phyloP scores from a whole-genome alignment of 2,888 invertebrate species.

The Pandemis heparana region DNA sequence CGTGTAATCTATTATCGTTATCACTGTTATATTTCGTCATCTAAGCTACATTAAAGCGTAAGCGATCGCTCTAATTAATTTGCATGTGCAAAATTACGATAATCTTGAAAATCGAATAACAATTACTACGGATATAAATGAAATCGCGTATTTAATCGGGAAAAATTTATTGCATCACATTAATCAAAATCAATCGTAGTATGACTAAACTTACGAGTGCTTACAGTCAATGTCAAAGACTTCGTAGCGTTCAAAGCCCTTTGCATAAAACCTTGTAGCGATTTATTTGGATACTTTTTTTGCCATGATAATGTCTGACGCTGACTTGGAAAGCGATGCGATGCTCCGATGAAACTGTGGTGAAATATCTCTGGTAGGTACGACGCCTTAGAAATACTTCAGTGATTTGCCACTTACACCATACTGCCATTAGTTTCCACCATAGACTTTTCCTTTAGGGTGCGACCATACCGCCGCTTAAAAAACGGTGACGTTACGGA shows the following conservation, averaged over 20 bases:
- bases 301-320: no score
- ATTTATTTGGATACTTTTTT: no score
- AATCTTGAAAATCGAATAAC: slow-evolving; percentile 33
- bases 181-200: slow-evolving; percentile 20
- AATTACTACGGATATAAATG: slow-evolving; percentile 23
- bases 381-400: no score
- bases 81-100: slow-evolving; percentile 19
- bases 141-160: slow-evolving; percentile 23
- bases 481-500: no score
- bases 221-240: no score
- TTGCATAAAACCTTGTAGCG: no score
- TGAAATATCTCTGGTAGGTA: slow-evolving; percentile 4
- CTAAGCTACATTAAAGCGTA: slow-evolving; percentile 17
- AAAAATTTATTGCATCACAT: slow-evolving; percentile 30
- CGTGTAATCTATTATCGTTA: slow-evolving; percentile 27
- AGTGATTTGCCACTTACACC: no score
- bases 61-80: slow-evolving; percentile 26
- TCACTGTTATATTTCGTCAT: slow-evolving; percentile 23
- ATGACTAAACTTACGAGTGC: slow-evolving; percentile 9
- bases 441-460: no score
- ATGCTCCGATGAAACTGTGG: not conserved
- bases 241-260: no score
- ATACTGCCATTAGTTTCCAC: no score
- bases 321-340: not conserved
- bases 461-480: no score